phyloP scores from a whole-genome alignment of 2,797 vertebrate species.

The Harpagifer antarcticus region DNA sequence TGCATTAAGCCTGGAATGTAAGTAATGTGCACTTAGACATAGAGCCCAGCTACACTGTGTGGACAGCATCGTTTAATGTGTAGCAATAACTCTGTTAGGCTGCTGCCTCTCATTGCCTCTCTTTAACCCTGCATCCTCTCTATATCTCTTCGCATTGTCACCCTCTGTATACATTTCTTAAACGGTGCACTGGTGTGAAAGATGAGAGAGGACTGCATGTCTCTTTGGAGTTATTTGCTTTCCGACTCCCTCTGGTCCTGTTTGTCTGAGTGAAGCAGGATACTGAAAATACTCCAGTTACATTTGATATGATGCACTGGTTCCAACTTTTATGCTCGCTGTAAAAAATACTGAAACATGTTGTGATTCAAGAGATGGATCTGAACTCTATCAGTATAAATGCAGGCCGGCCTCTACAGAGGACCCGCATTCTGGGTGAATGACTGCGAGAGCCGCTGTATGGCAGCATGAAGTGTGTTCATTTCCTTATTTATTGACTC shows the following conservation, averaged over 20 bases:
- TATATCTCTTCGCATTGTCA: conserved; percentile 53
- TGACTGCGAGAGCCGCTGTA: conserved; percentile 72
- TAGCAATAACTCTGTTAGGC: conserved; percentile 68
- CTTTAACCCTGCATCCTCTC: conserved; percentile 45
- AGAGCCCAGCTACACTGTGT: conserved; percentile 54
- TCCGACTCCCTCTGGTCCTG: conserved; percentile 48
- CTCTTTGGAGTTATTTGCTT: conserved; percentile 55
- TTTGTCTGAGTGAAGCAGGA: conserved; percentile 46
- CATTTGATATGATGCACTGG: conserved; percentile 50
- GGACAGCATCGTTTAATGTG: conserved; percentile 74
- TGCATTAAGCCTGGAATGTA: conserved; percentile 78
- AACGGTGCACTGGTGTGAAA: conserved; percentile 57
- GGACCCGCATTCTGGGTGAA: conserved; percentile 64
- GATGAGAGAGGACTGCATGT: conserved; percentile 59
- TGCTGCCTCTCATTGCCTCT: conserved; percentile 56
- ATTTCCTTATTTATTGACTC: conserved; percentile 88
- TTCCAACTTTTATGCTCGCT: conserved; percentile 39
- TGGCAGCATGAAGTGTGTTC: conserved; percentile 85
- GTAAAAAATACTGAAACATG: conserved; percentile 32
- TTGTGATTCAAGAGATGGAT: conserved; percentile 49
- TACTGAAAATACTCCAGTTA: conserved; percentile 54
- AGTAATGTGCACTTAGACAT: conserved; percentile 81
- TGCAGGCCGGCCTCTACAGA: conserved; percentile 63
- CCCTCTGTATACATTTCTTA: conserved; percentile 58
- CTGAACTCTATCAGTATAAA: conserved; percentile 70